Evolutionary conservation across 2,797 vertebrate genomes (phyloP), one percentile per base, ranked within the genome.

Genomic region (Monodelphis domestica): DNA sequence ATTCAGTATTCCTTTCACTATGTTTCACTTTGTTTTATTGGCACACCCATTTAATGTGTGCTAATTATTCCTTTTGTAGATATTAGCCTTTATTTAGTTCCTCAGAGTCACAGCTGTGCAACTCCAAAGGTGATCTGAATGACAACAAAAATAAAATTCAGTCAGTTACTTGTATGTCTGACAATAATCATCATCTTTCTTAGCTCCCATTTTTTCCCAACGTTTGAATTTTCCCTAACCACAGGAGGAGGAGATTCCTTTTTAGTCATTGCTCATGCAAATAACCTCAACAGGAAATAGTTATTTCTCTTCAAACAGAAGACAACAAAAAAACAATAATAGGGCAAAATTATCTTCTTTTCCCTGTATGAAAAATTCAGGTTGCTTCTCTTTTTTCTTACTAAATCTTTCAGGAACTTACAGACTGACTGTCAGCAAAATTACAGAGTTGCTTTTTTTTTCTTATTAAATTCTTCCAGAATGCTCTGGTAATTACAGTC

Each of bases 361-460:
- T 91, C 63, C 88, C 78, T 91, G 93, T 14, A 91, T 78, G 50
- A 93, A 96, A 96, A 95, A 91, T 94, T 91, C 89, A 96, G 90
- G n/a, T 87, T 95, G 54, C 51, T 95, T 94, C 45, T 51, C 92
- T 93, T 55, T 78, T 94, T 87, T 59, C 38, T 90, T 93, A 88
- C 51, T 95, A 94, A 89, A n/a, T 94, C 29, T 93, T 95, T 84
- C 2, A 89, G 96, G 93, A 94, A 96, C 95, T 93, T 96, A 91
- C 89, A 89, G 91, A 89, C 33, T 56, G 93, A 91, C 63, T 98
- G 97, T 98, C 97, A 97, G 93, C 93, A 97, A 96, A 98, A 98
- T 98, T 96, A 98, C 88, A 96, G 94, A 95, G 90, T 90, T 78
- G 70, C 70, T 78, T 96, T 90, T 70, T 87, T 7, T 14, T 30